Percentiles rank a stretch among this genome's conserved stretches.
phyloP scores from a whole-genome alignment of 2,797 vertebrate species.

The Orientallactaga sibirica region DNA sequence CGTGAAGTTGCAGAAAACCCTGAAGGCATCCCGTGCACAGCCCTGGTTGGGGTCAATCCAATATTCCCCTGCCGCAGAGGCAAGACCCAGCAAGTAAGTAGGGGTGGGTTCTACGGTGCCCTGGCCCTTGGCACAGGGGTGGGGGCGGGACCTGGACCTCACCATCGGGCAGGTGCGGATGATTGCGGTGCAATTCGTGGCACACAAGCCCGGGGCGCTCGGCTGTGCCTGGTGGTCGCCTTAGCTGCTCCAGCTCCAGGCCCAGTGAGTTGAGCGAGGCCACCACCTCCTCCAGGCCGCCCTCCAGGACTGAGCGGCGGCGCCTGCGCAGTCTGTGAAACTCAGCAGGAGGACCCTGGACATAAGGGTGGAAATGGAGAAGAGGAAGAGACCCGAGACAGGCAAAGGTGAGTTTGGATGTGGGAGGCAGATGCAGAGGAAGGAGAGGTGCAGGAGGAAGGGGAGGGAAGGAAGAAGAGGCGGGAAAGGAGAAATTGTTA shows the following conservation, averaged over 20 bases:
- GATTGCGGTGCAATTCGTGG: constrained; percentile 93
- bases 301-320: constrained; percentile 86
- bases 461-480: neutral
- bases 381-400: neutral
- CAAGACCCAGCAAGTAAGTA: neutral
- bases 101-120: rapidly evolving
- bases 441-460: neutral
- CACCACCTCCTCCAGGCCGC: constrained; percentile 95
- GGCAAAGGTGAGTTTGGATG: neutral
- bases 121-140: neutral
- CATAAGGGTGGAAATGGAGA: rapidly evolving
- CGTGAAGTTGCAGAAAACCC: constrained; percentile 96
- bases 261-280: constrained; percentile 94
- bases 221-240: constrained; percentile 92
- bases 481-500: neutral
- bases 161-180: constrained; percentile 93
- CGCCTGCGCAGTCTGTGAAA: constrained; percentile 87
- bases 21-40: constrained; percentile 93
- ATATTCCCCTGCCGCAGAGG: constrained; percentile 91
- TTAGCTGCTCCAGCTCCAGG: constrained; percentile 93
- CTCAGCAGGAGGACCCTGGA: constrained; percentile 91
- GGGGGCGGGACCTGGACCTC: constrained; percentile 33
- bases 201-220: constrained; percentile 94
- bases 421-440: neutral
- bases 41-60: constrained; percentile 99